These are phyloP conservation scores for Grus americana DNA, from an alignment of 2,113 vertebrate species.

Conservation along the genomic window DNA sequence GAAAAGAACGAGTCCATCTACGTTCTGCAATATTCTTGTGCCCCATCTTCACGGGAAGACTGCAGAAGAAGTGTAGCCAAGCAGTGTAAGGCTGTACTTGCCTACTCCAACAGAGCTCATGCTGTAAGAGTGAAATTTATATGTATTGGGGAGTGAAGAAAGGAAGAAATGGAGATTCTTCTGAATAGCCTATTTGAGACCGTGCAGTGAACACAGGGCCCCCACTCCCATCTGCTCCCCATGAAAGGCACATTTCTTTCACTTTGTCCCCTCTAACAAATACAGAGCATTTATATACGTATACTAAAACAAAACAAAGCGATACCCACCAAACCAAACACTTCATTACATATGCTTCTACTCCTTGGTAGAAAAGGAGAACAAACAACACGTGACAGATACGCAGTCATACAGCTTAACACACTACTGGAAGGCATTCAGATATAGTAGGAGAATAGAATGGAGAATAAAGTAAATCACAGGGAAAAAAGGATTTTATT, in stretches of 20 bases:
- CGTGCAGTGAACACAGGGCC: background rate
- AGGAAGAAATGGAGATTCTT: background rate
- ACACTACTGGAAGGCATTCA: background rate
- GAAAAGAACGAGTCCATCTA: background rate
- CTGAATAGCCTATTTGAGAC: background rate
- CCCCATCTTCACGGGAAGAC: background rate
- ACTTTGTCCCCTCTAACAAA: background rate
- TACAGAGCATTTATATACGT: background rate
- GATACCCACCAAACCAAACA: background rate
- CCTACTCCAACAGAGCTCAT: background rate
- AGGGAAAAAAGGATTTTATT: background rate
- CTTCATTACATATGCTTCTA: background rate
- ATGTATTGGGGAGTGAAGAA: background rate
- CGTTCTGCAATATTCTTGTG: background rate
- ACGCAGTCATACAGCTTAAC: background rate
- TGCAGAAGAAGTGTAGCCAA: background rate
- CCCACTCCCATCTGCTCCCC: background rate
- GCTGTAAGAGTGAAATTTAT: background rate
- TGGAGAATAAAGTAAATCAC: background rate
- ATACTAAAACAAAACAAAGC: background rate
- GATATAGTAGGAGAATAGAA: background rate
- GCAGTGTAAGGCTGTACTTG: background rate
- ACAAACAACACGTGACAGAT: background rate
- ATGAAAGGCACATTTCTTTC: background rate
- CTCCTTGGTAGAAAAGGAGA: background rate